Conservation (phyloP, 2,113 vertebrate species). For the Phalacrocorax pelagicus region DNA sequence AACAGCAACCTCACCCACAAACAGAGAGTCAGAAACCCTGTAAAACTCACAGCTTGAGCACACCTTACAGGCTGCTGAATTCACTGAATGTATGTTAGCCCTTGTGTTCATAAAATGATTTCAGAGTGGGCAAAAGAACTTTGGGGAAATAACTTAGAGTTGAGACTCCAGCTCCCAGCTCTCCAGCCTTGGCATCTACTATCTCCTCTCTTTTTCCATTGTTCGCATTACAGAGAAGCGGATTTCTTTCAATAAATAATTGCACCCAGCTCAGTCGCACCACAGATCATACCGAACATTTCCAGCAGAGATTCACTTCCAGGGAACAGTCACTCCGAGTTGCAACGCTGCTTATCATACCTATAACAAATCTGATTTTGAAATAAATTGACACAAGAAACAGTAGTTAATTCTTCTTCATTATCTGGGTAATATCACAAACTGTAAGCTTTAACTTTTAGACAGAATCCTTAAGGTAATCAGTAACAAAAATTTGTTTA, state of each 20-base stretch:
- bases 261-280: not conserved
- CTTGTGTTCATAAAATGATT: not conserved
- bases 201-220: not conserved
- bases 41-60: not conserved
- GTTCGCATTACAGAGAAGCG: not conserved
- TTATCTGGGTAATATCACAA: not conserved
- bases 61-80: not conserved
- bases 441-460: not conserved
- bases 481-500: not conserved
- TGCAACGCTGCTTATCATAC: not conserved
- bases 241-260: not conserved
- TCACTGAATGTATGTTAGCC: not conserved
- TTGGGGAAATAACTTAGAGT: not conserved
- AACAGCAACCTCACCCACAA: not conserved
- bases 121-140: not conserved
- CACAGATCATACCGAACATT: not conserved
- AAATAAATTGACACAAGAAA: not conserved
- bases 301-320: not conserved
- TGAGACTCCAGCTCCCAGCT: not conserved
- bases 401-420: not conserved
- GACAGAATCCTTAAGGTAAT: not conserved
- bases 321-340: not conserved
- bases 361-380: not conserved
- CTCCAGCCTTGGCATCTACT: not conserved
- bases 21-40: not conserved